A percentile compares a stretch with the other conserved stretches of the same genome.
phyloP scores from a whole-genome alignment of 2,113 vertebrate species.

The Pangasianodon gigas region DNA sequence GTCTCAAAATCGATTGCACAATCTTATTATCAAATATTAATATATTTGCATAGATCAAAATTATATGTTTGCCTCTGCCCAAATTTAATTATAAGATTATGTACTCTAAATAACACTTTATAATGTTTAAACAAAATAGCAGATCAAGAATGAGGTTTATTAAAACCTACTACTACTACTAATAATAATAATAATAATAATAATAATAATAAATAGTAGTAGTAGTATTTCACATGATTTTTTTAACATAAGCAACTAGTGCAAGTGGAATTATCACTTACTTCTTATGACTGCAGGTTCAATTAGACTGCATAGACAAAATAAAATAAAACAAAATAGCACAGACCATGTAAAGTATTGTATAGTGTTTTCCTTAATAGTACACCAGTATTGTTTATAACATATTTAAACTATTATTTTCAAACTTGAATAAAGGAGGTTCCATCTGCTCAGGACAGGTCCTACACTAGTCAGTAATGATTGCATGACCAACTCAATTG shows the following conservation, averaged over 20 bases:
- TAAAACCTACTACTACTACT: neutral
- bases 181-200: neutral
- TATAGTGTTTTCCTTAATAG: neutral
- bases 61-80: slow-evolving; percentile 67
- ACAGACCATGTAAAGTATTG: neutral
- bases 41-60: slow-evolving; percentile 64
- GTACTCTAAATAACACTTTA: neutral
- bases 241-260: neutral
- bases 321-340: neutral
- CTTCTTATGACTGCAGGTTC: neutral
- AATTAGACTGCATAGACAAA: neutral
- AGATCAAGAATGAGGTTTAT: neutral
- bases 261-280: neutral
- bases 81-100: slow-evolving; percentile 59
- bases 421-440: neutral
- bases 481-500: slow-evolving; percentile 64
- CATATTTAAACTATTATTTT: neutral
- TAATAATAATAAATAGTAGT: too few relatives aligned
- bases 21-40: slow-evolving; percentile 3
- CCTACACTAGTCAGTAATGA: slow-evolving; percentile 45
- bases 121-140: neutral
- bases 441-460: slow-evolving; percentile 32
- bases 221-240: neutral
- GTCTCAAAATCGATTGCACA: slow-evolving; percentile 65
- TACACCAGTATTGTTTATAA: neutral